These are phyloP conservation scores for Plutomurus gul DNA, from an alignment of 1,140 invertebrate genomes.

Conservation along the genomic window DNA sequence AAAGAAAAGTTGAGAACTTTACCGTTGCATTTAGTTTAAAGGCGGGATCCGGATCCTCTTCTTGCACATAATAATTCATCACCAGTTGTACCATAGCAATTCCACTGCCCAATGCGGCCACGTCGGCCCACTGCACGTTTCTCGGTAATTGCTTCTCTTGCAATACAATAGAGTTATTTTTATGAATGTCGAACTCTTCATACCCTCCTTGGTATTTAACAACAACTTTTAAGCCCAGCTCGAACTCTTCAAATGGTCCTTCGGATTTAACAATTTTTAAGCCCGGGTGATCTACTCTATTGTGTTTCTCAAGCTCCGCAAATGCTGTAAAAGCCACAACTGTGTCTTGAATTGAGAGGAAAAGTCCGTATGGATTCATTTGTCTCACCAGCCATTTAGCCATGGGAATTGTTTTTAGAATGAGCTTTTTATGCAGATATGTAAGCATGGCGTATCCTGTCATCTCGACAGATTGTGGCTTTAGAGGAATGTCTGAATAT, in stretches of 20 bases:
- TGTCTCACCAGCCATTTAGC: constrained; percentile 77
- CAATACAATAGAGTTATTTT: background rate
- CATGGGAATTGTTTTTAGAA: constrained; percentile 60
- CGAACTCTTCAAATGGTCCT: background rate
- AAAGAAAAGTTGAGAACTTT: background rate
- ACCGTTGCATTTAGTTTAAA: background rate
- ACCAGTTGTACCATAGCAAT: background rate
- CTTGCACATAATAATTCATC: background rate
- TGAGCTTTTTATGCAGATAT: constrained; percentile 53
- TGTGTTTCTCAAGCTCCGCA: constrained; percentile 64
- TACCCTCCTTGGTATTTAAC: background rate
- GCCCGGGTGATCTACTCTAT: background rate
- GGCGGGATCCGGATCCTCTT: background rate
- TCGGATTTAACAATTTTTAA: background rate
- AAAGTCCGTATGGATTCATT: constrained; percentile 78
- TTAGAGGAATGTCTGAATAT: constrained; percentile 56
- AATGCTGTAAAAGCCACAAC: constrained; percentile 65
- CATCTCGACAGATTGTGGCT: constrained; percentile 81
- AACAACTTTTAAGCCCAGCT: background rate
- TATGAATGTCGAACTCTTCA: background rate
- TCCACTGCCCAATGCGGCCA: background rate
- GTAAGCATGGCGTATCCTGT: constrained; percentile 77
- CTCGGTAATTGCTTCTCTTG: background rate
- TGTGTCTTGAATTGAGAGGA: constrained; percentile 71
- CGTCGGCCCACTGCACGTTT: background rate